Evolutionary conservation across 2,888 invertebrate genomes (phyloP).

Genomic region (Bimastos eiseni): DNA sequence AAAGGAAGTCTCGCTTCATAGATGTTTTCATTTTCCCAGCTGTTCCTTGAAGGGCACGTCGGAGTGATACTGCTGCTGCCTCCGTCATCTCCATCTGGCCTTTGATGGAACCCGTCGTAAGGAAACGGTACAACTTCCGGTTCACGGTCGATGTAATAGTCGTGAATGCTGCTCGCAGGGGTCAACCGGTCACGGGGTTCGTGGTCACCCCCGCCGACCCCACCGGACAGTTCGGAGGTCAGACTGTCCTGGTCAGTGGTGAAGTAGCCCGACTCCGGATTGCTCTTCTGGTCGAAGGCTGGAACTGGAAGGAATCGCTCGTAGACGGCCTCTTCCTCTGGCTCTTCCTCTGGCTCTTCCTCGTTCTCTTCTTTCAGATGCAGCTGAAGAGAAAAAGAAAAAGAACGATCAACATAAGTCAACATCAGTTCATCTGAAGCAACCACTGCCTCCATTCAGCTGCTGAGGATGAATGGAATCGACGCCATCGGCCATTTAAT

Average conservation of each 20-base stretch:
- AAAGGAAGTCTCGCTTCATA: not conserved
- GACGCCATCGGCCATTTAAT: not conserved
- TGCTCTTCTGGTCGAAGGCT: conserved; percentile 17
- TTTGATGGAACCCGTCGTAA: not conserved
- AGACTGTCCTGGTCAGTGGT: conserved; percentile 39
- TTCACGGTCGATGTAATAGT: not conserved
- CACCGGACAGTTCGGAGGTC: conserved; percentile 40
- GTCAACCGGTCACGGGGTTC: conserved; percentile 51
- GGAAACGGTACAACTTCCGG: not conserved
- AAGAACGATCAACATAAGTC: not conserved
- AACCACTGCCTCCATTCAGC: too few species aligned
- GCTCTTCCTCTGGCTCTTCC: not conserved
- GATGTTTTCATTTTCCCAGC: conserved; percentile 4
- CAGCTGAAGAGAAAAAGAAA: not conserved
- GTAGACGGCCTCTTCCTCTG: not conserved
- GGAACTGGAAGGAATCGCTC: conserved; percentile 13
- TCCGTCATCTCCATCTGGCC: not conserved
- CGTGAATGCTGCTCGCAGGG: conserved; percentile 49
- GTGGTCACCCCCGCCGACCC: conserved; percentile 52
- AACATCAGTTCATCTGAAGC: not conserved
- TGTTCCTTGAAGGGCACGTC: not conserved
- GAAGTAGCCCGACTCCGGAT: conserved; percentile 40
- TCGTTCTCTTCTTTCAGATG: not conserved
- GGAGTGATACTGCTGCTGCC: not conserved
- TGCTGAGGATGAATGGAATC: not conserved